These are phyloP conservation scores for Pelodytes ibericus DNA, from an alignment of 2,797 vertebrate genomes.

Conservation along the genomic window DNA sequence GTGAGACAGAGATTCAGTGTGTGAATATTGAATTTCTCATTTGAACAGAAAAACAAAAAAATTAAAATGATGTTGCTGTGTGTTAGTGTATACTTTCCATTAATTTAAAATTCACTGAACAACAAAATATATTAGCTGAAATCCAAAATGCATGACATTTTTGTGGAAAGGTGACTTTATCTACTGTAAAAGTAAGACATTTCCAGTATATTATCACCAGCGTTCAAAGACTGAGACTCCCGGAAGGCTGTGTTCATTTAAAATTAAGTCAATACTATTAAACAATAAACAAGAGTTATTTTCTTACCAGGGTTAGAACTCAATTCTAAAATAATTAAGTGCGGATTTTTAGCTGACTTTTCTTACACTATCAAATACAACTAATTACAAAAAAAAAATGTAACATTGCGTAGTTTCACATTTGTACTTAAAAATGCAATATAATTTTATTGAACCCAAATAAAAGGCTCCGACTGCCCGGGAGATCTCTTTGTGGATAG, in stretches of 20 bases:
- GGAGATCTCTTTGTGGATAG: slow-evolving; percentile 41
- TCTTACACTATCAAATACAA: slow-evolving; percentile 33
- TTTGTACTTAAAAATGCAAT: slow-evolving; percentile 52
- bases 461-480: slow-evolving; percentile 32
- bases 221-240: slow-evolving; percentile 35
- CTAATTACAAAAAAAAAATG: slow-evolving; percentile 48
- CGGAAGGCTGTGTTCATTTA: slow-evolving; percentile 42
- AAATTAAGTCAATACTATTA: slow-evolving; percentile 53
- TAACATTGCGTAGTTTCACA: slow-evolving; percentile 35
- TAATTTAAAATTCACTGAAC: slow-evolving; percentile 33
- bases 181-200: slow-evolving; percentile 22
- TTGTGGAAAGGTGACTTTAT: slow-evolving; percentile 27
- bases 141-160: slow-evolving; percentile 53
- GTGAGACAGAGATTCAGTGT: slow-evolving; percentile 20
- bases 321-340: slow-evolving; percentile 32
- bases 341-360: slow-evolving; percentile 44
- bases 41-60: slow-evolving; percentile 37
- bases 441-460: slow-evolving; percentile 54
- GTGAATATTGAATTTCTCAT: slow-evolving; percentile 48
- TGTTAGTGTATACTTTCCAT: slow-evolving; percentile 12
- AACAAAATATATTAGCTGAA: slow-evolving; percentile 47
- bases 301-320: slow-evolving; percentile 42
- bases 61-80: slow-evolving; percentile 29
- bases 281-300: slow-evolving; percentile 55
- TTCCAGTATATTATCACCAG: slow-evolving; percentile 35